Evolutionary conservation across 2,888 invertebrate genomes (phyloP).

Genomic region (Empis livida): DNA sequence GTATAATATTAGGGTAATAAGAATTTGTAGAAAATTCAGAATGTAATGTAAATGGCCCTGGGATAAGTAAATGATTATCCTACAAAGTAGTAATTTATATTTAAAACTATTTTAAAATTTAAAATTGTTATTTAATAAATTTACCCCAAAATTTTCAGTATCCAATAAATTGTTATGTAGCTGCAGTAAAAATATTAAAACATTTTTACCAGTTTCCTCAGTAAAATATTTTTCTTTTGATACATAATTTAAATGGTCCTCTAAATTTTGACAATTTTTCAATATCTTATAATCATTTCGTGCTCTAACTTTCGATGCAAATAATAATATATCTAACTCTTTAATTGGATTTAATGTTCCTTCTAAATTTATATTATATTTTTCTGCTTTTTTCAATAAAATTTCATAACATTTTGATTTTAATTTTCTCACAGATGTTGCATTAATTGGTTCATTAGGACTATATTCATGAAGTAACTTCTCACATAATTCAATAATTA

Average conservation of each 20-base stretch:
- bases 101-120: neutral
- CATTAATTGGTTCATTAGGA: constrained; percentile 7
- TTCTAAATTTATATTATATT: constrained; percentile 10
- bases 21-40: constrained; percentile 7
- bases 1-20: neutral
- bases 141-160: constrained; percentile 9
- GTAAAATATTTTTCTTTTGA: constrained; percentile 16
- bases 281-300: constrained; percentile 14
- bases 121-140: neutral
- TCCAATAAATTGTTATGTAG: constrained; percentile 16
- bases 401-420: constrained; percentile 21
- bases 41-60: constrained; percentile 21
- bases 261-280: constrained; percentile 16
- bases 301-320: constrained; percentile 20
- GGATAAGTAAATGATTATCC: constrained; percentile 15
- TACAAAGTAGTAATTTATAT: neutral
- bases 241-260: constrained; percentile 16
- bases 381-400: constrained; percentile 19
- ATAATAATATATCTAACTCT: constrained; percentile 19
- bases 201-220: constrained; percentile 16
- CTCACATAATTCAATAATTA: constrained; percentile 20
- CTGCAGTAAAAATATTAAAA: constrained; percentile 18
- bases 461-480: constrained; percentile 12
- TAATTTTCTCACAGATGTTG: constrained; percentile 14
- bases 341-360: constrained; percentile 18